phyloP scores from a whole-genome alignment of 2,888 invertebrate genomes.

The Idaea dimidiata region DNA sequence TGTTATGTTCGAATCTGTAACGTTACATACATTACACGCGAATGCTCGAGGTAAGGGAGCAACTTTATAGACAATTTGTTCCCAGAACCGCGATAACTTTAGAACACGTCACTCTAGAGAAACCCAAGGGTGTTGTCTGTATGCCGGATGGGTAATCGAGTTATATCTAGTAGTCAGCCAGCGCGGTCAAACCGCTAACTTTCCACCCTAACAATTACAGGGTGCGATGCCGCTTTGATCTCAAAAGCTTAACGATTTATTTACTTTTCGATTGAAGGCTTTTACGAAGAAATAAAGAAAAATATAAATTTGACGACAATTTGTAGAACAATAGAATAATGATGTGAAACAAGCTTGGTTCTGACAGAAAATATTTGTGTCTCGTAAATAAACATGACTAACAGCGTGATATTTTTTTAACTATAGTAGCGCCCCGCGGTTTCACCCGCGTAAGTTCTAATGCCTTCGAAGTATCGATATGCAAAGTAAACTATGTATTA shows the following conservation, averaged over 20 bases:
- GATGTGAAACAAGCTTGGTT: not conserved
- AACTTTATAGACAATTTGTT: slow-evolving; percentile 21
- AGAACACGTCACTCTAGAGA: slow-evolving; percentile 20
- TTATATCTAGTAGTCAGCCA: slow-evolving; percentile 24
- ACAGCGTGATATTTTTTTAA: no score
- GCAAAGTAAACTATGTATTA: no score
- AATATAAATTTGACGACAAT: slow-evolving; percentile 24
- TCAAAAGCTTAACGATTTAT: slow-evolving; percentile 38
- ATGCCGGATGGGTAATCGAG: slow-evolving; percentile 31
- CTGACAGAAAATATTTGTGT: no score
- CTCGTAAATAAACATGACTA: no score
- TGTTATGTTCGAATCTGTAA: no score
- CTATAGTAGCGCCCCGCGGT: no score
- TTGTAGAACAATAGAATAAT: slow-evolving; percentile 10
- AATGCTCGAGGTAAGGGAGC: no score
- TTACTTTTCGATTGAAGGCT: slow-evolving; percentile 44
- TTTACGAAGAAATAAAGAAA: slow-evolving; percentile 15
- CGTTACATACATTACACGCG: no score
- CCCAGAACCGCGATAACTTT: slow-evolving; percentile 25
- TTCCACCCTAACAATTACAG: slow-evolving; percentile 28
- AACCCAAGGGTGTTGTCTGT: slow-evolving; percentile 27
- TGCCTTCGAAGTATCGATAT: no score
- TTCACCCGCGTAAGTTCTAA: no score
- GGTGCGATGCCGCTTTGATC: slow-evolving; percentile 45
- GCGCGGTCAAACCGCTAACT: slow-evolving; percentile 26